Base-by-base conservation (phyloP, 2,888 invertebrate species). In the Lycia hirtaria region DNA sequence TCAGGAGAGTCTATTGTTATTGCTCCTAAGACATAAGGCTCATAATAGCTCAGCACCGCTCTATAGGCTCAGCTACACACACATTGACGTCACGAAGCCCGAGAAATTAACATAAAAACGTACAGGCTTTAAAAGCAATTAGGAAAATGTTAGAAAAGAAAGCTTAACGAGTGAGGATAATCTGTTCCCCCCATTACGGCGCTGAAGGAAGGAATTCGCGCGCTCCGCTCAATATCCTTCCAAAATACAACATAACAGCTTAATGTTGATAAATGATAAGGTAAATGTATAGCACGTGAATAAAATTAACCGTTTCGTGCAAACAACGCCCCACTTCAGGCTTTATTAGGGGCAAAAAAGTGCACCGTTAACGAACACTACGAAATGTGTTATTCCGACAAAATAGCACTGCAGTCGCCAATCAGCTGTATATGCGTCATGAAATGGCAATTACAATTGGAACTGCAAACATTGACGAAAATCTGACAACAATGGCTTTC, bases 361-460 rank as follows among this genome's bases (percentile, higher is more conserved):
- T 48, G 7, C 30, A 30, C 35, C 33, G 33, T 17, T 33, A 37
- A 9, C 35, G 3, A n/a, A 40, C 28, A 3, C 20, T 1, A 12
- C 38, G 7, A 20, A 22, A 22, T 5, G 10, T 5, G 45, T 59
- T 47, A 67, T 41, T n/a, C 55, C 62, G 67, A 57, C 67, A 15
- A 51, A 67, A 62, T 62, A 50, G 28, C 57, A 49, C 41, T 51
- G 51, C 50, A 61, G 47, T 53, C 40, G 48, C 14, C 61, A 56
- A 63, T 67, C 67, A 67, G 64, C 65, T 67, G 65, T 43, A 59
- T 37, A 43, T 53, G 41, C 41, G 44, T 47, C 54, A 44, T 61
- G 64, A 60, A 64, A 59, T 62, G 61, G 51, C 56, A 56, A 56
- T 62, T 47, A 48, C 41, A 62, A 62, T 45, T 55, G 33, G 62